Evolutionary conservation across 2,888 invertebrate genomes (phyloP), one percentile per base, ranked within the genome.

Genomic region (Trachelus stipa): DNA sequence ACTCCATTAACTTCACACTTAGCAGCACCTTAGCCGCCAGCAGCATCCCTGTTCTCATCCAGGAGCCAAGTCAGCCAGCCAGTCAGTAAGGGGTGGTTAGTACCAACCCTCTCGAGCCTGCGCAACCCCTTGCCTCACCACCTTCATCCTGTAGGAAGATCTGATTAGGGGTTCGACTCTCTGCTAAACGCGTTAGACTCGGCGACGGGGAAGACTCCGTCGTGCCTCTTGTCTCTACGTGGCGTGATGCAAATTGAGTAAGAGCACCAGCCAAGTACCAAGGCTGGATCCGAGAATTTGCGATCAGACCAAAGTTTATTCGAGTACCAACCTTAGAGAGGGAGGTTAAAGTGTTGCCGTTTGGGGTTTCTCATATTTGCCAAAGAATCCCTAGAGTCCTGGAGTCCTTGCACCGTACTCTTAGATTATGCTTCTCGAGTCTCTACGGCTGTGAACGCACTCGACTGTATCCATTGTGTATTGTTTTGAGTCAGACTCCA

Each of bases 1-100:
- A 90, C 90, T 91, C 90, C 90, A 91, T 91, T 91, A 91, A 90
- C 91, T 90, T 90, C 88, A 91, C 91, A 91, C 91, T 91, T 91
- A 91, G 88, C 87, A 86, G 87, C 88, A 85, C 87, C 87, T 87
- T 86, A 85, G 86, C 77, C 79, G 81, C 83, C 68, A 79, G 35
- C 69, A 37, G 69, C 69, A 71, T 71, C 76, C 73, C 76, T 68
- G 12, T 40, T 30, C 35, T 30, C 74, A 37, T 74, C 34, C 37
- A 23, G 73, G 69, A 33, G 71, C 71, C 71, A 33, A 31, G 71
- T 71, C 71, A 33, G 31, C 31, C 71, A 31, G 34, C 23, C 23
- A 33, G 33, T 34, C 71, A 30, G 31, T 15, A 12, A 12, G 34
- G 71, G 31, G 31, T 71, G 71, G 71, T 15, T 56, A 56, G 56